These are phyloP conservation scores for Pachydiplax longipennis DNA, from an alignment of 2,888 invertebrate genomes.

Conservation along the genomic window DNA sequence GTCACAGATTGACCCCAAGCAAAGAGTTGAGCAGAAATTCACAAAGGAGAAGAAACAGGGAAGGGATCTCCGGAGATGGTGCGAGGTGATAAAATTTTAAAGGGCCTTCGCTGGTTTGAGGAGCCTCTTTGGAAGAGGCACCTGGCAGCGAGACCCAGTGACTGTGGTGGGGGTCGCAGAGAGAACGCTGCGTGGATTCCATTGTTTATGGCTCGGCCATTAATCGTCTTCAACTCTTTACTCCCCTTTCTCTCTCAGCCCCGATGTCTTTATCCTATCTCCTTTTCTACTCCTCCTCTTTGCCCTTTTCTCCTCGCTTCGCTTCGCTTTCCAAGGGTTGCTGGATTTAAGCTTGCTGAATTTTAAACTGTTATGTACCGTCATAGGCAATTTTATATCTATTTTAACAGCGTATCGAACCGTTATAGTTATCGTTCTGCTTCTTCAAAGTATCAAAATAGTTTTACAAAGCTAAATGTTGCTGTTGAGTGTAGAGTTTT, in stretches of 20 bases:
- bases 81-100: constrained; percentile 32
- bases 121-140: constrained; percentile 13
- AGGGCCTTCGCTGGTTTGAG: constrained; percentile 14
- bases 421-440: too few species aligned
- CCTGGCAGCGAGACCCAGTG: background rate
- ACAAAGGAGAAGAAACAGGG: too few species aligned
- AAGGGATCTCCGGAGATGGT: background rate
- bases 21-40: too few species aligned
- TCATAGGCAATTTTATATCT: too few species aligned
- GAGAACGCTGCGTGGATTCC: constrained; percentile 31
- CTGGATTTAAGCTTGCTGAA: too few species aligned
- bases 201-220: constrained; percentile 33
- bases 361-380: too few species aligned
- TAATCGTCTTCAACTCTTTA: constrained; percentile 42
- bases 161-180: constrained; percentile 20
- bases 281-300: background rate
- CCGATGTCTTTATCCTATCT: background rate
- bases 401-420: too few species aligned
- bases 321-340: background rate
- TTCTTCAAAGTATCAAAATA: too few species aligned
- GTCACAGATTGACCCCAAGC: background rate
- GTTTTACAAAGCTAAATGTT: too few species aligned
- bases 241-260: background rate
- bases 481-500: too few species aligned
- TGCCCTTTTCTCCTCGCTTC: background rate